A percentile compares a stretch with the other conserved stretches of the same genome.
Evolutionary conservation across 2,888 invertebrate species (phyloP).

Genomic region (Mactromeris polynyma): DNA sequence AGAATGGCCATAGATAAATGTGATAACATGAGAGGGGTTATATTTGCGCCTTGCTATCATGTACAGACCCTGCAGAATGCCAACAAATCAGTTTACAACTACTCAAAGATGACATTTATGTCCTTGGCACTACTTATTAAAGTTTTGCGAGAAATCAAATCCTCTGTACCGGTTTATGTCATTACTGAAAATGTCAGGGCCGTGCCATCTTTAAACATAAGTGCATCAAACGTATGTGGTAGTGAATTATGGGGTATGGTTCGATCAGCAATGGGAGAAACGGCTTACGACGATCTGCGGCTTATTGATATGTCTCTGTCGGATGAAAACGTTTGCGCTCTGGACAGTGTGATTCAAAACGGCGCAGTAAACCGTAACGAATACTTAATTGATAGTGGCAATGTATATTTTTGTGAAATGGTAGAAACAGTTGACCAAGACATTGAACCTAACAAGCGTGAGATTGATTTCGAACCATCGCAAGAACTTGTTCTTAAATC

Average conservation of each 20-base stretch:
- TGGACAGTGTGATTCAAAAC: not conserved
- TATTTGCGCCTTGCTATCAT: constrained; percentile 45
- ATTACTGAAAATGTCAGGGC: constrained; percentile 34
- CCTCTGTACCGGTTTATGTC: constrained; percentile 11
- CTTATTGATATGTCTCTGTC: constrained; percentile 50
- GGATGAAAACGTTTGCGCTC: constrained; percentile 29
- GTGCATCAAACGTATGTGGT: constrained; percentile 45
- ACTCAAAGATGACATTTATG: constrained; percentile 20
- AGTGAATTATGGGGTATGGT: constrained; percentile 68
- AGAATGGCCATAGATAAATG: constrained; percentile 27
- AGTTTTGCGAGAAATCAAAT: constrained; percentile 26
- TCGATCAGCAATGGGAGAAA: constrained; percentile 42
- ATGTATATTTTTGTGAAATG: constrained; percentile 30
- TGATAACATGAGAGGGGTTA: not conserved
- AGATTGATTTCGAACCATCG: constrained; percentile 28
- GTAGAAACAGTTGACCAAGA: constrained; percentile 35
- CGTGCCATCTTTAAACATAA: constrained; percentile 13
- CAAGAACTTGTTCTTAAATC: constrained; percentile 39
- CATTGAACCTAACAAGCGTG: constrained; percentile 38
- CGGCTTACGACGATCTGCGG: constrained; percentile 23
- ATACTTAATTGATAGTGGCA: constrained; percentile 42
- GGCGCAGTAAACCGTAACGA: constrained; percentile 27
- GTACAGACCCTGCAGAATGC: constrained; percentile 19
- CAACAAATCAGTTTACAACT: constrained; percentile 22
- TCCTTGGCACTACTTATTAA: constrained; percentile 26